These are phyloP conservation scores for Aethes cnicana DNA, from an alignment of 2,888 invertebrate genomes.

Conservation along the genomic window DNA sequence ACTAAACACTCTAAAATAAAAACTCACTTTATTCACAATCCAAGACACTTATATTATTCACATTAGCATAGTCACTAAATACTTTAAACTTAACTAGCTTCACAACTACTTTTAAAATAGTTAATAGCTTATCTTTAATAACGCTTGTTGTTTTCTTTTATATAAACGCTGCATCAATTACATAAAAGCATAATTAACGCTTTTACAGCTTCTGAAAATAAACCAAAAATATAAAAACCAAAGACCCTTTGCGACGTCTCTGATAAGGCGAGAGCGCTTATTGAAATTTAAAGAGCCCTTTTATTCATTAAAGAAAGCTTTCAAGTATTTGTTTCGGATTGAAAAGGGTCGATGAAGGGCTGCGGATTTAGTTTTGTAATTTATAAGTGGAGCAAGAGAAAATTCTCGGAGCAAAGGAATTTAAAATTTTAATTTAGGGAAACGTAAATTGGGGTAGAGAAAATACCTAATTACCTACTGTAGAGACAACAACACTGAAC, in stretches of 20 bases:
- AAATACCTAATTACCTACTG: not conserved
- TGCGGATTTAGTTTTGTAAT: conserved; percentile 44
- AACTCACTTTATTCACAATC: conserved; percentile 41
- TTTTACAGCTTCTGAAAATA: conserved; percentile 20
- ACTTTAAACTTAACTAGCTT: conserved; percentile 11
- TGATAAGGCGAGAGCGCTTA: conserved; percentile 16
- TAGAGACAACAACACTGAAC: conserved; percentile 14
- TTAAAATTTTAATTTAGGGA: conserved; percentile 11
- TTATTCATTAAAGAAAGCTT: conserved; percentile 42
- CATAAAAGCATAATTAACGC: conserved; percentile 20
- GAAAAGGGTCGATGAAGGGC: conserved; percentile 52
- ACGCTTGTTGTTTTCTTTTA: conserved; percentile 21
- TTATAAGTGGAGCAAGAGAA: conserved; percentile 40
- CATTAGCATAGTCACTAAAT: conserved; percentile 26
- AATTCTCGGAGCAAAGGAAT: not conserved
- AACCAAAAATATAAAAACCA: conserved; percentile 17
- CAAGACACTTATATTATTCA: conserved; percentile 29
- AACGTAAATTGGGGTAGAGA: not conserved
- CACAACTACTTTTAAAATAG: conserved; percentile 6
- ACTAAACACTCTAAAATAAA: conserved; percentile 36
- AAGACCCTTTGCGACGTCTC: conserved; percentile 7
- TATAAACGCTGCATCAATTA: conserved; percentile 2
- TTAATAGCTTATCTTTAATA: conserved; percentile 13
- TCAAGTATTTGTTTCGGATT: conserved; percentile 51
- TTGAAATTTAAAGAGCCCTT: conserved; percentile 30